Percentiles rank a stretch among this genome's conserved stretches.
Evolutionary conservation across 37 sponge, comb jelly and placozoan species (phyloP).

Genomic region (Diacarnus erythraeanus): DNA sequence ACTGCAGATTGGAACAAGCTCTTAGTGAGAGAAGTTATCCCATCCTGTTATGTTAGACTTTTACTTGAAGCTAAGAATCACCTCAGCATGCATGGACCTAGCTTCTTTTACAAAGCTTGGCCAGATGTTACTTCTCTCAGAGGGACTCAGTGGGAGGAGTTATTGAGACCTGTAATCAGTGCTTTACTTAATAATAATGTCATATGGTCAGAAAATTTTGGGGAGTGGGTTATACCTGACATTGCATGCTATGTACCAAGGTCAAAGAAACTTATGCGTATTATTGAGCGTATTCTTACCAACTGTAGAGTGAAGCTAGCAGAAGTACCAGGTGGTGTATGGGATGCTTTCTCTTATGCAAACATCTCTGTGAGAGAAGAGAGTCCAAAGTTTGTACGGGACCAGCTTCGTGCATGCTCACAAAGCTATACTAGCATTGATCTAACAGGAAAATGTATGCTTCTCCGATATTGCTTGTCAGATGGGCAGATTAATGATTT

Average conservation of each 20-base stretch:
- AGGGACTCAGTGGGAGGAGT: constrained; percentile 1
- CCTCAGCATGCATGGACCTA: background rate
- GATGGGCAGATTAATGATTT: constrained; percentile 27
- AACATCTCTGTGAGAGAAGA: background rate
- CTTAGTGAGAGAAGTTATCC: constrained; percentile 27
- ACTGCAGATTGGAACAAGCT: constrained; percentile 60
- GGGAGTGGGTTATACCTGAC: background rate
- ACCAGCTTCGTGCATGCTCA: background rate
- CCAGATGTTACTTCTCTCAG: constrained; percentile 6
- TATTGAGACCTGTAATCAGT: background rate
- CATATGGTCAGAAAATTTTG: background rate
- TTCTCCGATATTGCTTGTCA: constrained; percentile 44
- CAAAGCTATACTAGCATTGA: constrained; percentile 8
- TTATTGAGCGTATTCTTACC: constrained; percentile 2
- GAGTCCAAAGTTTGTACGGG: constrained; percentile 14
- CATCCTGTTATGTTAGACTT: constrained; percentile 33
- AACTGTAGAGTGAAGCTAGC: constrained; percentile 21
- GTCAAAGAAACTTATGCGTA: background rate
- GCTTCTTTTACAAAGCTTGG: constrained; percentile 15
- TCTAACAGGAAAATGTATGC: constrained; percentile 6
- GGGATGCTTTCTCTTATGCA: constrained; percentile 6
- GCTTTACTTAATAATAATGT: background rate
- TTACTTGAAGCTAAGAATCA: constrained; percentile 17
- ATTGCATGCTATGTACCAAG: constrained; percentile 5
- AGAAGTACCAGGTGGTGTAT: constrained; percentile 2